Conservation (phyloP, 2,113 vertebrate genomes). For the Falco punctatus region DNA sequence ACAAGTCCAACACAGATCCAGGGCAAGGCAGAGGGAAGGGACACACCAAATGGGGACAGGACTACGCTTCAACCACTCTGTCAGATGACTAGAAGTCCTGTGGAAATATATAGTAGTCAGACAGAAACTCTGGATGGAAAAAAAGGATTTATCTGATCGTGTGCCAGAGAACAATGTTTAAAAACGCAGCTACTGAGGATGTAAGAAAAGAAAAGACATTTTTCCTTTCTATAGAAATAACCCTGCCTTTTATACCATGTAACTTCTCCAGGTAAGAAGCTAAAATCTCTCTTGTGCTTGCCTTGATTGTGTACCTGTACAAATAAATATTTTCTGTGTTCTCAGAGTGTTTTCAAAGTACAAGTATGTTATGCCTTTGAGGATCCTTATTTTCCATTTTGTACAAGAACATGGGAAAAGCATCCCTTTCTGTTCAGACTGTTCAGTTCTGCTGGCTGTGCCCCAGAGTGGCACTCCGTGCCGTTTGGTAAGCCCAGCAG, state of each 20-base stretch:
- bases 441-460: neutral
- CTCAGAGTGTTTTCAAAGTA: neutral
- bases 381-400: neutral
- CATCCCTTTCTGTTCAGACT: neutral
- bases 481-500: rapidly evolving
- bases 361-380: neutral
- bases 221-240: neutral
- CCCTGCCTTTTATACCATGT: neutral
- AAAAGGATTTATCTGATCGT: neutral
- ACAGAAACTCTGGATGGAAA: neutral
- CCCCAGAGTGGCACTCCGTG: rapidly evolving
- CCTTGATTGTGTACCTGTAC: neutral
- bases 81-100: neutral
- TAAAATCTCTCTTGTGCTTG: neutral
- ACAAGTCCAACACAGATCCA: rapidly evolving
- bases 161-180: neutral
- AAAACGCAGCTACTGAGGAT: neutral
- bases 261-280: neutral
- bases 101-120: neutral
- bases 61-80: neutral
- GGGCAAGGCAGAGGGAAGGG: neutral
- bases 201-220: neutral
- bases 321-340: neutral
- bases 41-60: neutral
- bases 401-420: neutral